Evolutionary conservation across 1,140 invertebrate species (phyloP).

Genomic region (Monomorium pharaonis): DNA sequence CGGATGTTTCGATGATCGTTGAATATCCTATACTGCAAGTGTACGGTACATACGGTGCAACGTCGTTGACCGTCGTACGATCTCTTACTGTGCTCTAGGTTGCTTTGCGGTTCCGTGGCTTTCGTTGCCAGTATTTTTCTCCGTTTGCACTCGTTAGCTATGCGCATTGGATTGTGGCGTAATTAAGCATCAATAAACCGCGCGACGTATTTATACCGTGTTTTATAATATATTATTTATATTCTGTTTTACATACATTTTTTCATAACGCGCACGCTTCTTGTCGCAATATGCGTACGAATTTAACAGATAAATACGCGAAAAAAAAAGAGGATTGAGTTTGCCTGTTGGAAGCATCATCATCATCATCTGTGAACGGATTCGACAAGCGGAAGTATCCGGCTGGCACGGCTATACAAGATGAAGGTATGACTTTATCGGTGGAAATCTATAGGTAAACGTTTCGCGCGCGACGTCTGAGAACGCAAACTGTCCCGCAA

Average conservation of each 20-base stretch:
- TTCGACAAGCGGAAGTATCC: slow-evolving; percentile 36
- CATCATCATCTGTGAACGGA: neutral
- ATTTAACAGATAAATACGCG: neutral
- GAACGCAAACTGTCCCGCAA: slow-evolving; percentile 53
- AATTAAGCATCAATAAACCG: neutral
- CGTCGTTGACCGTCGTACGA: neutral
- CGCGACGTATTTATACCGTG: neutral
- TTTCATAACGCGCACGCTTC: neutral
- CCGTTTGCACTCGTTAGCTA: neutral
- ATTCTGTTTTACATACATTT: neutral
- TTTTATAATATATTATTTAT: neutral
- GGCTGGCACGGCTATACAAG: neutral
- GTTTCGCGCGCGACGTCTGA: slow-evolving; percentile 59
- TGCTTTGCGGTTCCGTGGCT: neutral
- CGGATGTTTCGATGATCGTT: neutral
- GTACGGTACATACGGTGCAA: slow-evolving; percentile 20
- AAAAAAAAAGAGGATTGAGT: neutral
- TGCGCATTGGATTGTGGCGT: neutral
- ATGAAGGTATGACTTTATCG: slow-evolving; percentile 70
- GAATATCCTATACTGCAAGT: slow-evolving; percentile 23
- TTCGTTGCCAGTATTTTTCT: slow-evolving; percentile 4
- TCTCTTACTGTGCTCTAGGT: slow-evolving; percentile 10
- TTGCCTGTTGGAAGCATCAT: neutral
- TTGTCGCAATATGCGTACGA: neutral
- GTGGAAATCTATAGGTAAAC: slow-evolving; percentile 68